Evolutionary conservation across 2,113 vertebrate species (phyloP).

Genomic region (Romanogobio albipinnatus): DNA sequence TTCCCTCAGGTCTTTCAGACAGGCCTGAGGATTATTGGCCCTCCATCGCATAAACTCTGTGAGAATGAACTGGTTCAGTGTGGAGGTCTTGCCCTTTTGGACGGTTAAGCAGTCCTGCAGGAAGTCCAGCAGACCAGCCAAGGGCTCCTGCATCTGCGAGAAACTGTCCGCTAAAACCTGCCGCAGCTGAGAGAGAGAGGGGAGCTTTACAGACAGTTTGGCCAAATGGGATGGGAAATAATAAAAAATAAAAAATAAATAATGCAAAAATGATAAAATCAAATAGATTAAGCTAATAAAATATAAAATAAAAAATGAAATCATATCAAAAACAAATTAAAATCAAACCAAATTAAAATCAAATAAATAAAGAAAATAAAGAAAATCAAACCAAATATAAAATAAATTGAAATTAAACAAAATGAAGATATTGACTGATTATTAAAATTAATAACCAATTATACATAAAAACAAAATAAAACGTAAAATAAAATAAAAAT

Average conservation of each 20-base stretch:
- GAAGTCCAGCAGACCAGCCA: slow-evolving; percentile 68
- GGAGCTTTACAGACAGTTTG: too few relatives aligned
- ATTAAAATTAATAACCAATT: background rate
- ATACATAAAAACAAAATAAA: too few relatives aligned
- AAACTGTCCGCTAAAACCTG: slow-evolving; percentile 65
- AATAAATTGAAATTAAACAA: too few relatives aligned
- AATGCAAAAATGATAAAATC: too few relatives aligned
- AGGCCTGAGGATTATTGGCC: slow-evolving; percentile 64
- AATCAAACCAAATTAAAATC: too few relatives aligned
- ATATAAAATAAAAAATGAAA: background rate
- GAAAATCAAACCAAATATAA: too few relatives aligned
- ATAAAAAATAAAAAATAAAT: background rate
- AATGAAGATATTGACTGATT: background rate
- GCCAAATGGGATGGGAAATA: too few relatives aligned
- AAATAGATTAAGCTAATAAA: background rate
- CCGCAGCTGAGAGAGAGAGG: slow-evolving; percentile 60
- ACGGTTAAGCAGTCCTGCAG: slow-evolving; percentile 69
- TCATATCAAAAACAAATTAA: too few relatives aligned
- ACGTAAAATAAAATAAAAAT: too few relatives aligned
- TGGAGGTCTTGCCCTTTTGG: slow-evolving; percentile 69
- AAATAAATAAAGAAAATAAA: too few relatives aligned
- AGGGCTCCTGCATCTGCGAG: slow-evolving; percentile 69
- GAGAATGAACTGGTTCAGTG: slow-evolving; percentile 67
- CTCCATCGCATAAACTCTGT: slow-evolving; percentile 73
- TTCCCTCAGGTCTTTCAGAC: slow-evolving; percentile 58